phyloP scores from a whole-genome alignment of 2,888 invertebrate genomes.

The Caenorhabditis zanzibari region DNA sequence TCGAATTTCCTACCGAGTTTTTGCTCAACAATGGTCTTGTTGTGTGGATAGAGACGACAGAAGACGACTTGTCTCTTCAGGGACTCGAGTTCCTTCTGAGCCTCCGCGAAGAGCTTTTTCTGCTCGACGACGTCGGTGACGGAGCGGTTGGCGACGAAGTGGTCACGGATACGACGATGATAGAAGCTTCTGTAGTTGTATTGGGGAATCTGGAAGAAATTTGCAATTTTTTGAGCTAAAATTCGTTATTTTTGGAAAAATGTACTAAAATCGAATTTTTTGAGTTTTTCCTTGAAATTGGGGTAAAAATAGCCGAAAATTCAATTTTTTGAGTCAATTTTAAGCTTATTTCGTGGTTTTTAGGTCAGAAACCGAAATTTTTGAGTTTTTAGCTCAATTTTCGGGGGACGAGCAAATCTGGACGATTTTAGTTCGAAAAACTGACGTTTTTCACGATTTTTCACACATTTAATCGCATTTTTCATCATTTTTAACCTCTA shows the following conservation, averaged over 20 bases:
- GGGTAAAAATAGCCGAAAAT: background rate
- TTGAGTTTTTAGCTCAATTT: background rate
- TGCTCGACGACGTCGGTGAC: slow-evolving; percentile 74
- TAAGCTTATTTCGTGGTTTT: background rate
- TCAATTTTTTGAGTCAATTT: background rate
- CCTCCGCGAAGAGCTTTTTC: slow-evolving; percentile 76
- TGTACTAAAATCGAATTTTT: no score
- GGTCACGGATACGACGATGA: slow-evolving; percentile 82
- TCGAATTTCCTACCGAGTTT: slow-evolving; percentile 41
- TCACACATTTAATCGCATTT: background rate
- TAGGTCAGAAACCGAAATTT: background rate
- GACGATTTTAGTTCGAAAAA: background rate
- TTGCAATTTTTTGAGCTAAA: background rate
- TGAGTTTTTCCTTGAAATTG: background rate
- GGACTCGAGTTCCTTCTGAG: slow-evolving; percentile 64
- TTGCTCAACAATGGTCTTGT: slow-evolving; percentile 79
- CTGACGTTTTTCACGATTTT: background rate
- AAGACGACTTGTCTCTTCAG: slow-evolving; percentile 75
- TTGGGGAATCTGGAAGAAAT: slow-evolving; percentile 79
- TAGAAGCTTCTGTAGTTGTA: slow-evolving; percentile 82
- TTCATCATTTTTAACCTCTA: background rate
- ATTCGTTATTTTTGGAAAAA: no score
- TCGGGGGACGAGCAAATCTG: no score
- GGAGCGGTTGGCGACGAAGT: slow-evolving; percentile 77
- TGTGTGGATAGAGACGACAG: slow-evolving; percentile 74